Base-by-base conservation (phyloP, 1,140 invertebrate species). In the Psilanteris sp. region DNA sequence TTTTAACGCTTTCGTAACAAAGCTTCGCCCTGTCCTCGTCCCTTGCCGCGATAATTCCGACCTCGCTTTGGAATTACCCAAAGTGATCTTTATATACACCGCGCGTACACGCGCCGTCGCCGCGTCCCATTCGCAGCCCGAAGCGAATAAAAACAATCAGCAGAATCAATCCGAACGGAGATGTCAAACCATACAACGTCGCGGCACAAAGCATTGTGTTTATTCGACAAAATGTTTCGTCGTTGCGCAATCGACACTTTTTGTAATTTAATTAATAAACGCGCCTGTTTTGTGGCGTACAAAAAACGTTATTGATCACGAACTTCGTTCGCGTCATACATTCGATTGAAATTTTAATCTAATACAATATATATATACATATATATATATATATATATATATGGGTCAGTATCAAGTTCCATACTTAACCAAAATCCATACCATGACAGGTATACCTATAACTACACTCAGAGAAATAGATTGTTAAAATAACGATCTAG, bases 1-100 rank as follows among this genome's bases (percentile, higher is more conserved):
- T 83, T 83, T 82, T 77, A 73, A 78, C 77, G 74, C 81, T 79
- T 77, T 59, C 72, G 74, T 87, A 88, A 88, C 83, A 79, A 87
- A 88, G 81, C 85, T 82, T 81, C 81, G 81, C 77, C 78, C 67
- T 70, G 50, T 78, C 66, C 64, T 71, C 61, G 71, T 61, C 73
- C 61, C 61, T 67, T 44, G 29, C 26, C 22, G 71, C 57, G 52
- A 71, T 68, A 77, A 67, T 71, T 72, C 62, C 78, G 82, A 85
- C 82, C 82, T 86, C 79, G 75, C 73, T 80, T 77, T 75, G 44
- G 48, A 76, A 78, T 75, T 74, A 77, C 57, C 71, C 74, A 48
- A 77, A 79, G 41, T 68, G 64, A 68, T 70, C 29, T 59, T 76
- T 59, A 54, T 43, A 54, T 37, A 32, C 20, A 41, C 44, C 20